These are phyloP conservation scores for Dermatemys mawii DNA, from an alignment of 2,113 vertebrate genomes.

Conservation along the genomic window DNA sequence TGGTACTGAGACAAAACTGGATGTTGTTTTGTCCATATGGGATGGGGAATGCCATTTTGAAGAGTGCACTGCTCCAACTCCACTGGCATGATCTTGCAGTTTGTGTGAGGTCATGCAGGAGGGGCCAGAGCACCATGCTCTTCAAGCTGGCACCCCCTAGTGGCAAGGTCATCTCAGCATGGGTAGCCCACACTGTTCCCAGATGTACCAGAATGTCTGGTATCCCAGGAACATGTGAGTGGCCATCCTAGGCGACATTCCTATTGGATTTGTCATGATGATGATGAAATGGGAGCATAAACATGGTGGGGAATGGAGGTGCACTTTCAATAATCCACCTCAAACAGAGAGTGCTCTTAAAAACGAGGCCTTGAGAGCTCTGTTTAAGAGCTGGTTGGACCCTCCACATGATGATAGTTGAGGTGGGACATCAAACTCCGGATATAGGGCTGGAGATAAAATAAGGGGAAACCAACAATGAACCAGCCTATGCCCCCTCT, in stretches of 20 bases:
- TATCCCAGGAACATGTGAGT: not conserved
- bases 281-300: not conserved
- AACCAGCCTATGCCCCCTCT: not conserved
- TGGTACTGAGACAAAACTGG: not conserved
- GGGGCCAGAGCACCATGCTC: no score
- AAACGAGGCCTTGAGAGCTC: not conserved
- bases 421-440: not conserved
- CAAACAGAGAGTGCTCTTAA: not conserved
- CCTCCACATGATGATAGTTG: not conserved
- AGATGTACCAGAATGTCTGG: not conserved
- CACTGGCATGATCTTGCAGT: no score
- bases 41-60: no score
- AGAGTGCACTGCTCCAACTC: no score
- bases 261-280: not conserved
- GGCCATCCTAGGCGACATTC: not conserved
- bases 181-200: not conserved
- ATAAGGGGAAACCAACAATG: not conserved
- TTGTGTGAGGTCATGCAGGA: no score
- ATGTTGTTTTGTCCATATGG: no score
- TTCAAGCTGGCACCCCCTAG: no score
- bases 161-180: not conserved
- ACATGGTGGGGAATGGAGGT: not conserved
- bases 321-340: not conserved
- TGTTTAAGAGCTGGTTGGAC: not conserved
- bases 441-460: no score